Evolutionary conservation across 1,140 invertebrate species (phyloP).

Genomic region (Drosophila suzukii): DNA sequence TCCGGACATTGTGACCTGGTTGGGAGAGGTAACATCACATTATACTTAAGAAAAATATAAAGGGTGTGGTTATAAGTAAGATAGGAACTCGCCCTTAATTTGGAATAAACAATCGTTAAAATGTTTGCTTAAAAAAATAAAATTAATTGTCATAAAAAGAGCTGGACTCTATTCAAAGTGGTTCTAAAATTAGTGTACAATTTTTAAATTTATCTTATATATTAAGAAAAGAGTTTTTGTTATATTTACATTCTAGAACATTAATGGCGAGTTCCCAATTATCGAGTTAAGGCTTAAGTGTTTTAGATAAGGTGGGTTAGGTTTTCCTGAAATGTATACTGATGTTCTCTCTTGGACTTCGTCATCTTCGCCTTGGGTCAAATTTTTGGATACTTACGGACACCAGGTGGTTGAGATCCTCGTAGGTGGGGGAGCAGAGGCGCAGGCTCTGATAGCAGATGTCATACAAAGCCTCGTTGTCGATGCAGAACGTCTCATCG

Average conservation of each 20-base stretch:
- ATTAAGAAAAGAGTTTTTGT: no score
- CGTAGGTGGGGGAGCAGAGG: slow-evolving; percentile 92
- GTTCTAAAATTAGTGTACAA: no score
- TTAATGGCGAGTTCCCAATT: not conserved
- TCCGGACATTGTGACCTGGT: slow-evolving; percentile 91
- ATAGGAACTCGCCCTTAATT: not conserved
- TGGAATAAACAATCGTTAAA: no score
- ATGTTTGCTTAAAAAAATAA: no score
- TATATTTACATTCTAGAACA: not conserved
- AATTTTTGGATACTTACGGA: slow-evolving; percentile 85
- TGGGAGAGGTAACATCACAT: not conserved
- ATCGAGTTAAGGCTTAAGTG: not conserved
- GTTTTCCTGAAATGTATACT: not conserved
- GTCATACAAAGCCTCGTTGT: slow-evolving; percentile 89
- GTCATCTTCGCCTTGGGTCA: not conserved
- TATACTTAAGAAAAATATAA: not conserved
- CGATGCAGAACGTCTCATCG: slow-evolving; percentile 89
- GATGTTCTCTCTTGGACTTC: not conserved
- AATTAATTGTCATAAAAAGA: no score
- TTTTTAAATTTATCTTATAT: no score
- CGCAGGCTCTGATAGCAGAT: slow-evolving; percentile 88
- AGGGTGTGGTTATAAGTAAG: not conserved
- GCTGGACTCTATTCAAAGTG: no score
- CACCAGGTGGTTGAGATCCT: slow-evolving; percentile 90
- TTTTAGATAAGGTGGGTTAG: no score